Base-by-base conservation (phyloP, 2,797 vertebrate genomes). In the Thripadectes ignobilis region DNA sequence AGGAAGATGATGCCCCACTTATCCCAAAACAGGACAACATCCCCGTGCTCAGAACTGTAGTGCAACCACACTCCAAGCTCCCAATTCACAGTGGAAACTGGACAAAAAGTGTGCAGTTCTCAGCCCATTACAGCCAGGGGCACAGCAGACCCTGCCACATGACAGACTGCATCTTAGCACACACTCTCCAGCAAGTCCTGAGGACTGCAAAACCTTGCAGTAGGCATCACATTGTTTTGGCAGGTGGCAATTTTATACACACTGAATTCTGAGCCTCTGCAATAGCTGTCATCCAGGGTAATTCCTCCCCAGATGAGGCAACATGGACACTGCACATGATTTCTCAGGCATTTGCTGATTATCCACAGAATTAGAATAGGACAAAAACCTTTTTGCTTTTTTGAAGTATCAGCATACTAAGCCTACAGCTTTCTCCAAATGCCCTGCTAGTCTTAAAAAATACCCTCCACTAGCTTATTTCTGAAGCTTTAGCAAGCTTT, bases 121-220 rank as follows among this genome's bases (percentile, higher is more conserved):
- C 26, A 51, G 30, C 5, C 7, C 5, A 6, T 12, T 43, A 65
- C 26, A 61, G 46, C 10, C 12, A 30, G 0, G 0, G 18, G 22
- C 19, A 43, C n/a, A 59, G 39, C 14, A 67, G 18, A 68, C 15
- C 11, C 46, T 38, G 51, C 26, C 18, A n/a, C 6, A 6, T 4
- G 10, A 49, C 49, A 63, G 26, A 46, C 10, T 2, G 32, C 34
- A 21, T 1, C 12, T 54, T 45, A 80, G 32, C 34, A 41, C 27
- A 61, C 12, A 24, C 2, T 4, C 22, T 29, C 32, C 4, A 1
- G 9, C n/a, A 38, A 38, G 43, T 54, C 34, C 21, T 26, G 26
- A 54, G 21, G 49, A 71, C 39, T 38, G 36, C 51, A 79, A 41
- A 45, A 18, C 9, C 32, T 22, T 4, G 7, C 43, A 23, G n/a